Percentiles rank a stretch among this genome's conserved stretches.
Conservation (phyloP, 2,113 vertebrate genomes). For the Motacilla tschutschensis region DNA sequence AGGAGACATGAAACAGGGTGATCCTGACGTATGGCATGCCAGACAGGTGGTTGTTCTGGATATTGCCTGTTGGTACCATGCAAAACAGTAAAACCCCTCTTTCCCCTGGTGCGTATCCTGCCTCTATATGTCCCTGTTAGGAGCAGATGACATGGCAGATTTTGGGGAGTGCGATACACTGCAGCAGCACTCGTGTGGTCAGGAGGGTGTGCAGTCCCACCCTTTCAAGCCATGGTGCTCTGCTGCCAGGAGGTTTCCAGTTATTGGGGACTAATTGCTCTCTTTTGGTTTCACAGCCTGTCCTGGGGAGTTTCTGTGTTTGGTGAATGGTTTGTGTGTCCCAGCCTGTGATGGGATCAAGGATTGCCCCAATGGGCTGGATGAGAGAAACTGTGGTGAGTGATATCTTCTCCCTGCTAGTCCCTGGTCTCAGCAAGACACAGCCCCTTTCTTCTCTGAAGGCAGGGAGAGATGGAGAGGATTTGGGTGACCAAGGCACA, state of each 20-base stretch:
- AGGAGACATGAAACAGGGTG: neutral
- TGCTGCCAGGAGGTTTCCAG: conserved; percentile 10
- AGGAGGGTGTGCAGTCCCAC: neutral
- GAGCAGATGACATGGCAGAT: neutral
- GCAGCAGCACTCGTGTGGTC: neutral
- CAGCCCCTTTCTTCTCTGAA: neutral
- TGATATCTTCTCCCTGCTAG: rapidly evolving
- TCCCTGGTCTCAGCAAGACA: neutral
- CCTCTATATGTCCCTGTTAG: neutral
- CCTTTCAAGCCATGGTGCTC: neutral
- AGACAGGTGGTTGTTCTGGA: neutral
- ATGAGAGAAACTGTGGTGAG: conserved; percentile 93
- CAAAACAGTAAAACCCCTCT: neutral
- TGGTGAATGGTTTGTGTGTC: conserved; percentile 85
- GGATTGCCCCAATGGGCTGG: conserved; percentile 88
- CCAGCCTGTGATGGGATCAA: conserved; percentile 88
- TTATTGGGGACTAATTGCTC: neutral
- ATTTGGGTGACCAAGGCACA: neutral
- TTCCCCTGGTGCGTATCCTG: neutral
- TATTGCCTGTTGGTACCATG: neutral
- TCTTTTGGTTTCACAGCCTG: conserved; percentile 77
- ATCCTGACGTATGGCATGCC: rapidly evolving
- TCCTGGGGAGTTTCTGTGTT: conserved; percentile 87
- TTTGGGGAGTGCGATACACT: neutral
- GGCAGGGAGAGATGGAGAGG: neutral